Conservation (phyloP, 2,797 vertebrate genomes). For the Spheniscus humboldti region DNA sequence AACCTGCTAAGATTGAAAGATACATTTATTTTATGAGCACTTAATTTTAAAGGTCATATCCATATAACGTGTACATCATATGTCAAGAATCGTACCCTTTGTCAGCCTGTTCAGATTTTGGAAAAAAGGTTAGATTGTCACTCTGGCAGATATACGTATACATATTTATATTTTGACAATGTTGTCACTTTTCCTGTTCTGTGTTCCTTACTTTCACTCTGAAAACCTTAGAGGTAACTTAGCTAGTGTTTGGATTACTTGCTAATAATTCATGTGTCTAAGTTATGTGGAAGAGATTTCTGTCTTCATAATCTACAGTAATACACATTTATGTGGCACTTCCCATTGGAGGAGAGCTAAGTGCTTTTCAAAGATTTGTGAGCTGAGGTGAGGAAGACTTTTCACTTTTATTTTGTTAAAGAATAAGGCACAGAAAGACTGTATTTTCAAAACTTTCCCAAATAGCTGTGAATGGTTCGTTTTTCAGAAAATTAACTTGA, state of each 20-base stretch:
- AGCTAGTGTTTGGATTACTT: not conserved
- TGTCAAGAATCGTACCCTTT: not conserved
- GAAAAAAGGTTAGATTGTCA: not conserved
- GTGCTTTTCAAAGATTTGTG: not conserved
- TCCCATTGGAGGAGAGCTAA: not conserved
- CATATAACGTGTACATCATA: fast-evolving
- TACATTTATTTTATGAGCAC: not conserved
- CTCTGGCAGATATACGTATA: not conserved
- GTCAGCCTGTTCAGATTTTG: not conserved
- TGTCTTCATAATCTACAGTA: not conserved
- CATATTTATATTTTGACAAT: not conserved
- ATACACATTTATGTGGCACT: not conserved
- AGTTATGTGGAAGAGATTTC: not conserved
- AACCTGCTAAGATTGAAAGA: not conserved
- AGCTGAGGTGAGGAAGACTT: not conserved
- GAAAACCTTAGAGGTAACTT: not conserved
- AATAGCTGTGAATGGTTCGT: not conserved
- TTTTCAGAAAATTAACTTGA: not conserved
- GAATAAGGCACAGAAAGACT: not conserved
- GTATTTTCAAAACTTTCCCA: not conserved
- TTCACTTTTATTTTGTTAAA: not conserved
- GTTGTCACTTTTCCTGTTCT: not conserved
- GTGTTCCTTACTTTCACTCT: not conserved
- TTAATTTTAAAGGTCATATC: not conserved
- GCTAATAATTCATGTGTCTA: not conserved